Percentiles rank a stretch among this genome's conserved stretches.
Evolutionary conservation across 2,113 vertebrate species (phyloP).

Genomic region (Phaethornis superciliosus): DNA sequence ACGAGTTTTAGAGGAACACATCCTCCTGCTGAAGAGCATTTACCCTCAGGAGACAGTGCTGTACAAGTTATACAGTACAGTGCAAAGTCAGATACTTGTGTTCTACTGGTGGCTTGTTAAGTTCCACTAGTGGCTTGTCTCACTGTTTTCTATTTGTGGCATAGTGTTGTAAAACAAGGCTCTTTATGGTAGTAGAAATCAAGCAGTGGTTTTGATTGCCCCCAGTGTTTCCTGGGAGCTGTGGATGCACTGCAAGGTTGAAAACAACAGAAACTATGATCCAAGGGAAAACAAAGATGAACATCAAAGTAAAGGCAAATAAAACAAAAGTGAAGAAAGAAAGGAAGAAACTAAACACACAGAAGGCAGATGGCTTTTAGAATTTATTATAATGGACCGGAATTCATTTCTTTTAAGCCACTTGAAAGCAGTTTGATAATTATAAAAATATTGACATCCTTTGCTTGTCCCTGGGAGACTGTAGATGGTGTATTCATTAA

Average conservation of each 20-base stretch:
- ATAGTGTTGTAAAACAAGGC: not conserved
- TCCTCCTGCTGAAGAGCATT: constrained; percentile 71
- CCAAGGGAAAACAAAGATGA: not conserved
- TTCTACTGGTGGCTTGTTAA: not conserved
- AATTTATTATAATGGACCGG: not conserved
- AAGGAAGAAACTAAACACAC: not conserved
- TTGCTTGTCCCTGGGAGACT: not conserved
- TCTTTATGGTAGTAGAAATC: not conserved
- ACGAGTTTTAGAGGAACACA: constrained; percentile 63
- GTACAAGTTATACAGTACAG: not conserved
- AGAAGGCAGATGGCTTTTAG: not conserved
- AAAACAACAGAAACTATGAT: not conserved
- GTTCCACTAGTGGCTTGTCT: not conserved
- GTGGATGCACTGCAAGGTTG: fast-evolving
- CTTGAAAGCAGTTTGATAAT: constrained; percentile 29
- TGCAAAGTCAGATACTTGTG: not conserved
- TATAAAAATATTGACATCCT: constrained; percentile 28
- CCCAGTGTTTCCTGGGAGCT: not conserved
- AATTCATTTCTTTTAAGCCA: not conserved
- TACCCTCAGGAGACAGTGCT: constrained; percentile 75
- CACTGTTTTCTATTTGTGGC: not conserved
- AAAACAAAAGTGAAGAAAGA: not conserved
- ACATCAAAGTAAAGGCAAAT: constrained; percentile 24
- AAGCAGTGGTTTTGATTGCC: not conserved
- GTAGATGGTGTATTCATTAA: not conserved